These are phyloP conservation scores for Oncorhynchus masou DNA, from an alignment of 2,113 vertebrate genomes.

Conservation along the genomic window DNA sequence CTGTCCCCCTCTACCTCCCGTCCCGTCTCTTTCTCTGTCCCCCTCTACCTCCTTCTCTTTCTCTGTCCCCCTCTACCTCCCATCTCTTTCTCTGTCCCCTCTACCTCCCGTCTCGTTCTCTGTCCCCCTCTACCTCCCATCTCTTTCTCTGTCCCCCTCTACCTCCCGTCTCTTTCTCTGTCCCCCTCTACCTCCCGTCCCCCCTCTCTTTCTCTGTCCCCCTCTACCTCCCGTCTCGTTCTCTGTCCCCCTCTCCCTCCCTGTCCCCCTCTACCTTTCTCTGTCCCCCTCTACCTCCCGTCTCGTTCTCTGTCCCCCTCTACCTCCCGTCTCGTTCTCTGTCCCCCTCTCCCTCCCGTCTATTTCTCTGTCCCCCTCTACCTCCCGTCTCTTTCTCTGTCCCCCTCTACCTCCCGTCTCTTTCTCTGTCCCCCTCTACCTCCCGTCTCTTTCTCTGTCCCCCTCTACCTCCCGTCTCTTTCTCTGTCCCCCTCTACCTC, in stretches of 20 bases:
- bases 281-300: neutral
- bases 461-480: neutral
- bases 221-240: neutral
- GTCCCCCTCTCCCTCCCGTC: neutral
- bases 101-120: neutral
- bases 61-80: conserved; percentile 15
- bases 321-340: neutral
- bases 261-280: neutral
- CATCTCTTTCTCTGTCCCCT: neutral
- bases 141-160: neutral
- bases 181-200: neutral
- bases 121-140: neutral
- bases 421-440: neutral
- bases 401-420: neutral
- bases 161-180: neutral
- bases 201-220: conserved; percentile 23
- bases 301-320: neutral
- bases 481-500: neutral
- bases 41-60: neutral
- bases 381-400: neutral
- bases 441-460: neutral
- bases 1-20: neutral
- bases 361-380: conserved; percentile 18
- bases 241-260: neutral
- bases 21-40: neutral